A percentile compares a stretch with the other conserved stretches of the same genome.
Conservation (phyloP, 2,113 vertebrate genomes). For the Pongo pygmaeus region DNA sequence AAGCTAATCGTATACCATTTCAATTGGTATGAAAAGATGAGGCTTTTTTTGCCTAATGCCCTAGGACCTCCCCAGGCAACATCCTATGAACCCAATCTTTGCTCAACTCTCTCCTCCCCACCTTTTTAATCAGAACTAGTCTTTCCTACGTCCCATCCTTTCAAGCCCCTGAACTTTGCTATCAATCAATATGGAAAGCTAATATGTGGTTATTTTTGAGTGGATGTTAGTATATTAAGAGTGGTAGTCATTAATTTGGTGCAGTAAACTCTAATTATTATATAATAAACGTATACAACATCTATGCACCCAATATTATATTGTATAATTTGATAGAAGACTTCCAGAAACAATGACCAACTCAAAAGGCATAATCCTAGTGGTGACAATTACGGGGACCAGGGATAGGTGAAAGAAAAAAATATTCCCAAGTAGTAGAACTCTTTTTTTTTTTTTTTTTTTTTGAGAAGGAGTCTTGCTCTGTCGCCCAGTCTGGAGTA, state of each 20-base stretch:
- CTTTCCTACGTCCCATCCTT: not conserved
- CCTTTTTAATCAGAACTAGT: not conserved
- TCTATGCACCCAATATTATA: not conserved
- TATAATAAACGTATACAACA: not conserved
- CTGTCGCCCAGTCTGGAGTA: too few species aligned
- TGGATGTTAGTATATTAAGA: not conserved
- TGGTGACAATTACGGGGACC: not conserved
- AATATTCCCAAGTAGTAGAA: not conserved
- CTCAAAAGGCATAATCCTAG: not conserved
- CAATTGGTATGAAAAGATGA: not conserved
- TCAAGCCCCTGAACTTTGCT: not conserved
- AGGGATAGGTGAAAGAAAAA: not conserved
- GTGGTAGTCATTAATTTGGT: not conserved
- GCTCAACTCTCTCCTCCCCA: not conserved
- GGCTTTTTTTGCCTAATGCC: not conserved
- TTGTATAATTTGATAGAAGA: not conserved
- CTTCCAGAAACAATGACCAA: slow-evolving; percentile 9
- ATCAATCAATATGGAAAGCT: not conserved
- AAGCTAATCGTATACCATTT: not conserved
- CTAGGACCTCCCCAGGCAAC: not conserved
- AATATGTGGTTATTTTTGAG: not conserved
- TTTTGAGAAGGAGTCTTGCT: too few species aligned
- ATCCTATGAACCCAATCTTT: not conserved
- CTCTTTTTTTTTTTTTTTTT: too few species aligned
- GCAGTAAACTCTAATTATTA: not conserved